phyloP scores from a whole-genome alignment of 1,140 invertebrate species.

The Lordiphosa clarofinis region DNA sequence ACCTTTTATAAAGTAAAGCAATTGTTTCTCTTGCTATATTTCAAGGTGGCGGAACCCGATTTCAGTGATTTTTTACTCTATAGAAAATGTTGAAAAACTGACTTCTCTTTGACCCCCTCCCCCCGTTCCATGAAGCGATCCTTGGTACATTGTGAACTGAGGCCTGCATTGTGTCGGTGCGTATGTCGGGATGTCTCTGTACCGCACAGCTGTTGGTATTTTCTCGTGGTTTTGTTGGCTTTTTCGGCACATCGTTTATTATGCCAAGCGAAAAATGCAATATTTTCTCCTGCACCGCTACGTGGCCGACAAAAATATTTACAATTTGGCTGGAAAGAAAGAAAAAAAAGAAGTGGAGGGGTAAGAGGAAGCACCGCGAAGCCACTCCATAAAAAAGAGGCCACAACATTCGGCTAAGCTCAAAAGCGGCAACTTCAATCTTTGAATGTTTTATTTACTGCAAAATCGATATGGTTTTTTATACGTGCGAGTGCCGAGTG shows the following conservation, averaged over 20 bases:
- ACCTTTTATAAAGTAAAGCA: no score
- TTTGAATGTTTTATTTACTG: slow-evolving; percentile 77
- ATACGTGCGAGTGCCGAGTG: slow-evolving; percentile 21
- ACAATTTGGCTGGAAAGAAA: slow-evolving; percentile 59
- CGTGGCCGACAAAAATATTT: slow-evolving; percentile 76
- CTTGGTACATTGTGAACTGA: slow-evolving; percentile 15
- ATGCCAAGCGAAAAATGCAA: slow-evolving; percentile 76
- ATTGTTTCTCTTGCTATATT: no score
- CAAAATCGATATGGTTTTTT: slow-evolving; percentile 75
- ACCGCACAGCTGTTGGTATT: slow-evolving; percentile 58
- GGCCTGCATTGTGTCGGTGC: not conserved
- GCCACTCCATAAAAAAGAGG: slow-evolving; percentile 69
- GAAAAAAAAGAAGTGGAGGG: slow-evolving; percentile 46
- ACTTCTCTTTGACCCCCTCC: not conserved
- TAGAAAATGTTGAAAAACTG: no score
- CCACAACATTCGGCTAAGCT: slow-evolving; percentile 76
- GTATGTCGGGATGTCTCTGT: slow-evolving; percentile 21
- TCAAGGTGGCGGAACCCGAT: no score
- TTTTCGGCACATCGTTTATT: slow-evolving; percentile 71
- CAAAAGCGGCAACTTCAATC: slow-evolving; percentile 75
- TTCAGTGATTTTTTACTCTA: no score
- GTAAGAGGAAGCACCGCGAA: slow-evolving; percentile 62
- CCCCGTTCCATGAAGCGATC: slow-evolving; percentile 11
- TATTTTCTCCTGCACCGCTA: slow-evolving; percentile 74
- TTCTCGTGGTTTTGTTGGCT: slow-evolving; percentile 43